These are phyloP conservation scores for Octodon degus DNA, from an alignment of 2,113 vertebrate species.

Conservation along the genomic window DNA sequence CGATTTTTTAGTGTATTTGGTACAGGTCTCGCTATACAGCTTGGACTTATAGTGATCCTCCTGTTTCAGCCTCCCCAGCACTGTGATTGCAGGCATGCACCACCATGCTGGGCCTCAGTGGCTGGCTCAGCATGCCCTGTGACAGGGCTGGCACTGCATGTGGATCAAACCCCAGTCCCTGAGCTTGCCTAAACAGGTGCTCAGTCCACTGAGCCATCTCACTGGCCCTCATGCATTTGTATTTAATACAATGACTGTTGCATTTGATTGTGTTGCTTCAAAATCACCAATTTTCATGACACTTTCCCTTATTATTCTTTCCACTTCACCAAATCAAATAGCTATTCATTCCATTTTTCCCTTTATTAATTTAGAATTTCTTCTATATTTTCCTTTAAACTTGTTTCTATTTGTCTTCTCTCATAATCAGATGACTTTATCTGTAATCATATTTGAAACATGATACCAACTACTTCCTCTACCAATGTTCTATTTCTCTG, in stretches of 20 bases:
- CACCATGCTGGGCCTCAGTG: too few species aligned
- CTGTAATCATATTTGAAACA: neutral
- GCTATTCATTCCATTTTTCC: neutral
- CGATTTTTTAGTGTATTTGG: too few species aligned
- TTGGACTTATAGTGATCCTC: too few species aligned
- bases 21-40: too few species aligned
- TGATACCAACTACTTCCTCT: neutral
- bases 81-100: too few species aligned
- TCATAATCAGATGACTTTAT: neutral
- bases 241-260: neutral
- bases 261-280: neutral
- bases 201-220: too few species aligned
- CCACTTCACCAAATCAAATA: neutral
- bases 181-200: too few species aligned
- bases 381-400: neutral
- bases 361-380: neutral
- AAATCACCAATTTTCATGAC: neutral
- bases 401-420: neutral
- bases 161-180: too few species aligned
- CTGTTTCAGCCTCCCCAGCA: too few species aligned
- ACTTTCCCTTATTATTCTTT: neutral
- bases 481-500: neutral
- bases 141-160: too few species aligned
- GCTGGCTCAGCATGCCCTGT: too few species aligned
- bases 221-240: neutral